Percentiles rank a stretch among this genome's conserved stretches.
phyloP scores from a whole-genome alignment of 2,797 vertebrate genomes.

The Lacerta bilineata region DNA sequence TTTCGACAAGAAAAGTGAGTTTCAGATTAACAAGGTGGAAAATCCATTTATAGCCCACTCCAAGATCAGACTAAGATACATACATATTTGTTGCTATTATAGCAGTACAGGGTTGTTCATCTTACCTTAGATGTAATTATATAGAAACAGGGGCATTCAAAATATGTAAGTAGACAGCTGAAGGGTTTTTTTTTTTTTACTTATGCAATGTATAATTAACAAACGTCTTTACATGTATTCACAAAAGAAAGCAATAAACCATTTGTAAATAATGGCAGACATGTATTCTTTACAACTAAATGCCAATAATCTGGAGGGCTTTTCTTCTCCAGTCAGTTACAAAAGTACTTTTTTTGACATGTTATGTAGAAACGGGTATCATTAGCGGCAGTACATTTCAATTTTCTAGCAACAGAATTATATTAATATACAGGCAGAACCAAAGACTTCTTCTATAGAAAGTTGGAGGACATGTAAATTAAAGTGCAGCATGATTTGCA shows the following conservation, averaged over 20 bases:
- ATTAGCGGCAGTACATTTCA: slow-evolving; percentile 70
- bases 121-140: slow-evolving; percentile 79
- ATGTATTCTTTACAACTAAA: slow-evolving; percentile 74
- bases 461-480: slow-evolving; percentile 66
- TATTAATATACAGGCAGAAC: slow-evolving; percentile 70
- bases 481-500: slow-evolving; percentile 71
- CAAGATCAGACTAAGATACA: slow-evolving; percentile 67
- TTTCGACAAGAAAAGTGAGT: slow-evolving; percentile 71
- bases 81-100: slow-evolving; percentile 68
- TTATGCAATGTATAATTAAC: slow-evolving; percentile 78
- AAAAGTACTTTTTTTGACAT: slow-evolving; percentile 73
- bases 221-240: slow-evolving; percentile 77
- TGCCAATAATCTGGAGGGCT: slow-evolving; percentile 77
- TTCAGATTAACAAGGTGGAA: slow-evolving; percentile 71
- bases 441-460: slow-evolving; percentile 68
- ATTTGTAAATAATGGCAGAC: slow-evolving; percentile 78
- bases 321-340: slow-evolving; percentile 70
- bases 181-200: slow-evolving; percentile 37
- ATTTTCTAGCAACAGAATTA: slow-evolving; percentile 74
- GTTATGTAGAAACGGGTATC: slow-evolving; percentile 70
- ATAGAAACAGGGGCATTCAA: slow-evolving; percentile 73
- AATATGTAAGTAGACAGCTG: slow-evolving; percentile 67
- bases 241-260: slow-evolving; percentile 78
- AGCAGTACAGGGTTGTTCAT: slow-evolving; percentile 70
- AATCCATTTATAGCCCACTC: slow-evolving; percentile 72